Percentiles rank a stretch among this genome's conserved stretches.
These are phyloP conservation scores for Epiperipatus broadwayi DNA, from an alignment of 2,888 invertebrate species.

Conservation along the genomic window DNA sequence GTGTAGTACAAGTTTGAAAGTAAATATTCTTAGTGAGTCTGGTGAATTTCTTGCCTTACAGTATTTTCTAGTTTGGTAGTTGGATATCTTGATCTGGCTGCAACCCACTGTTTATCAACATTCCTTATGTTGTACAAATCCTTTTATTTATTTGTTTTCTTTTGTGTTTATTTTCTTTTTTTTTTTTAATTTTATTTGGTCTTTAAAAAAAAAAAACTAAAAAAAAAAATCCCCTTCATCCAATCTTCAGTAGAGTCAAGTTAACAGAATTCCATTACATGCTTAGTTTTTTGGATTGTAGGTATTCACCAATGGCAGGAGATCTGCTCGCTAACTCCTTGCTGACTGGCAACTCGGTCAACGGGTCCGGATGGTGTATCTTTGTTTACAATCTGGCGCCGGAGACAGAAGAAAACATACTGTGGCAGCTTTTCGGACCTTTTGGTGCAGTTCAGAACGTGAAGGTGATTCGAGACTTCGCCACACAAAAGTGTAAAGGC, in stretches of 20 bases:
- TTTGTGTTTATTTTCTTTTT: conserved; percentile 12
- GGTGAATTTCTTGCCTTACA: too few species aligned
- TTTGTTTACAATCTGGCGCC: conserved; percentile 81
- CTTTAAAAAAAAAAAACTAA: too few species aligned
- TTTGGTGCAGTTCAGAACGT: conserved; percentile 94
- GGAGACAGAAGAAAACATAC: conserved; percentile 71
- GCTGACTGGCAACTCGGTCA: conserved; percentile 47
- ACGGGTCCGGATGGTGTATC: conserved; percentile 75
- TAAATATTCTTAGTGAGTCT: too few species aligned
- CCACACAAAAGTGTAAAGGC: conserved; percentile 92
- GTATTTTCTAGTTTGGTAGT: too few species aligned
- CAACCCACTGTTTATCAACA: too few species aligned
- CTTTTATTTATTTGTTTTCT: conserved; percentile 15
- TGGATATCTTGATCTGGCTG: too few species aligned
- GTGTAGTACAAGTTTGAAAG: too few species aligned
- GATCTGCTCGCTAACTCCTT: conserved; percentile 52
- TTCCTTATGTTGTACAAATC: too few species aligned
- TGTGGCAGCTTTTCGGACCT: conserved; percentile 89
- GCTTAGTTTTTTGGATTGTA: too few species aligned
- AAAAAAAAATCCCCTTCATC: too few species aligned
- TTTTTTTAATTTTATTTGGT: conserved; percentile 13
- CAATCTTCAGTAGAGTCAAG: neutral
- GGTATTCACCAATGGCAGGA: conserved; percentile 62
- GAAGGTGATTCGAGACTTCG: conserved; percentile 83
- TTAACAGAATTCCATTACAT: neutral